Base-by-base conservation (phyloP, 2,113 vertebrate species). In the Pterocles burchelli region DNA sequence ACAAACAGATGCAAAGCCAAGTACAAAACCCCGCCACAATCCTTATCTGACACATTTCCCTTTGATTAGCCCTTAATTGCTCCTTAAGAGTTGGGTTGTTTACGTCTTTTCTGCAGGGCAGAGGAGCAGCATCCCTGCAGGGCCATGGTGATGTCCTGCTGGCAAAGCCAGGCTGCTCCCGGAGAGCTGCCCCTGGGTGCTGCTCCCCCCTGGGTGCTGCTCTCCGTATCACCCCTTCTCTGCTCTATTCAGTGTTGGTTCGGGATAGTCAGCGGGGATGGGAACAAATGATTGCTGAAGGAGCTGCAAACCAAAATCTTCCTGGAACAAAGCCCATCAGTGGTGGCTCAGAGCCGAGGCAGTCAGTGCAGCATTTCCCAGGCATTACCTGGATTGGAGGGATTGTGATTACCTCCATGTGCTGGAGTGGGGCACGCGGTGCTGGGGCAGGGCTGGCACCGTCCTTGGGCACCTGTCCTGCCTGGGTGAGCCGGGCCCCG, bases 21-120 rank as follows among this genome's bases (percentile, higher is more conserved):
- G 62, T 89, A 52, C 66, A 95, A 87, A 95, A 73, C 68, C 51
- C 17, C 84, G 74, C 12, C 66, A 12, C 62, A 65, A 62, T 49
- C 62, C 74, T 70, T 89, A 93, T 73, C 70, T 82, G 88, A 89
- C 86, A 93, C 84, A 88, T 70, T 95, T 81, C 54, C 43, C 84
- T 92, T 87, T 87, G 90, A 95, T 93, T 95, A 93, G 77, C 74
- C 78, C 85, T 88, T 96, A 93, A 92, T 89, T 95, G 95, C 71
- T 95, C 87, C 13, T 95, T 93, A 91, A 85, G 84, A 38, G 78
- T 84, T 77, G 76, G 45, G 41, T 92, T 76, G 45, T 80, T 88
- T 58, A 21, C 3, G 7, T 16, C 65, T 81, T 46, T 62, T 59
- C 79, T 76, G 45, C 7, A 0, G 1, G 48, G 55, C 61, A 75